Percentiles rank a stretch among this genome's conserved stretches.
Evolutionary conservation across 1,140 invertebrate genomes (phyloP).

Genomic region (Hetaerina americana): DNA sequence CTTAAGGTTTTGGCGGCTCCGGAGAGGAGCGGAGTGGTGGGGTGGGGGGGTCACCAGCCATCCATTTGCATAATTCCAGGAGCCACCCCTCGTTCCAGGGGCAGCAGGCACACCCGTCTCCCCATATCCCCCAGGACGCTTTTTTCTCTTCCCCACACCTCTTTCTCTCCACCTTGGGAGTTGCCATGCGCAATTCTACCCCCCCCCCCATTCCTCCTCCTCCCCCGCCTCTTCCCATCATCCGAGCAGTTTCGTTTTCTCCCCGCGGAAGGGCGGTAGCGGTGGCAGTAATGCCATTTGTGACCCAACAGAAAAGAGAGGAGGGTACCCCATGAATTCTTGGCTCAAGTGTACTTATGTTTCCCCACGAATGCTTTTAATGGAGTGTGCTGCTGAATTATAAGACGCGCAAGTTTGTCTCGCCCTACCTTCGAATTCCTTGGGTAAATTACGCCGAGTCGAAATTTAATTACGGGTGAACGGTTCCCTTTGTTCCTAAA

Average conservation of each 20-base stretch:
- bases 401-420: not conserved
- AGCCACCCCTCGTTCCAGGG: not conserved
- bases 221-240: too few species aligned
- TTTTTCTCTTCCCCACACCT: too few species aligned
- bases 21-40: too few species aligned
- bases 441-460: not conserved
- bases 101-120: too few species aligned
- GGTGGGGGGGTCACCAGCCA: not conserved
- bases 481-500: too few species aligned
- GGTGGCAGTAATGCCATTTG: not conserved
- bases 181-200: too few species aligned
- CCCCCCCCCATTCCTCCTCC: too few species aligned
- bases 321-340: not conserved
- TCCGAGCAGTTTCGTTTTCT: not conserved
- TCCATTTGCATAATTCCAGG: not conserved
- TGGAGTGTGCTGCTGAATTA: not conserved
- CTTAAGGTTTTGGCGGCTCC: too few species aligned
- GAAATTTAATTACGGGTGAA: not conserved
- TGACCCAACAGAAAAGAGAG: not conserved
- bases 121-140: too few species aligned
- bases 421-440: not conserved
- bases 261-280: not conserved
- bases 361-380: not conserved
- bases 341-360: not conserved
- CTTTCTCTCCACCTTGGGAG: too few species aligned